Conservation (phyloP, 2,888 invertebrate genomes). For the Pycnomerus fuliginosus region DNA sequence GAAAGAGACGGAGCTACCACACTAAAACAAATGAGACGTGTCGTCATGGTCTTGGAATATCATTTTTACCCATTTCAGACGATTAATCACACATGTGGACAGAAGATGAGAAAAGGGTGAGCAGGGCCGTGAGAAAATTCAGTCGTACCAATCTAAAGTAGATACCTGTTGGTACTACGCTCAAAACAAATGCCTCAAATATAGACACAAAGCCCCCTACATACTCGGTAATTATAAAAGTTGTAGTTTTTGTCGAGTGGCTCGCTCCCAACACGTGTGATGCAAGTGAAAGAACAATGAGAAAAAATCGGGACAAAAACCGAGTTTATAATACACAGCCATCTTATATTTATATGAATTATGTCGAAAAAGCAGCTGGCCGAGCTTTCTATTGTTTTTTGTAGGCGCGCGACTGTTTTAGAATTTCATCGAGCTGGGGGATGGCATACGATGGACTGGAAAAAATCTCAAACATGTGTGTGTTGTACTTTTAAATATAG, state of each 20-base stretch:
- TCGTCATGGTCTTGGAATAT: conserved; percentile 16
- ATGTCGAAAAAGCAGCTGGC: conserved; percentile 2
- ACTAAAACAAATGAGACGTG: conserved; percentile 19
- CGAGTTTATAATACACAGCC: not conserved
- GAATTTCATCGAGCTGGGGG: conserved; percentile 20
- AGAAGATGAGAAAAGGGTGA: not conserved
- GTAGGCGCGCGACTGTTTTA: conserved; percentile 20
- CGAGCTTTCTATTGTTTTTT: conserved; percentile 18
- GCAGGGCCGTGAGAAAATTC: not conserved
- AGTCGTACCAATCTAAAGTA: too few relatives aligned
- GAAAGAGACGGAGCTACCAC: conserved; percentile 4
- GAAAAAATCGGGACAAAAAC: conserved; percentile 12
- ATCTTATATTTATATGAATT: not conserved
- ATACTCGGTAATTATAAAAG: conserved; percentile 15
- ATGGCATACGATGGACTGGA: conserved; percentile 7
- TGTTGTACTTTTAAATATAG: not conserved
- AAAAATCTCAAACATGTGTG: not conserved
- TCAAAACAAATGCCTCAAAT: conserved; percentile 1
- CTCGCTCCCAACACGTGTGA: conserved; percentile 25
- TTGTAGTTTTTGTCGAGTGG: conserved; percentile 16
- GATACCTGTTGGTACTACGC: not conserved
- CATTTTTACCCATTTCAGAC: conserved; percentile 11
- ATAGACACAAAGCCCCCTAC: conserved; percentile 16
- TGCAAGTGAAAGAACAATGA: conserved; percentile 9
- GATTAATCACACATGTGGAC: conserved; percentile 11